phyloP scores from a whole-genome alignment of 2,797 vertebrate species.

The Otolemur crassicaudatus region DNA sequence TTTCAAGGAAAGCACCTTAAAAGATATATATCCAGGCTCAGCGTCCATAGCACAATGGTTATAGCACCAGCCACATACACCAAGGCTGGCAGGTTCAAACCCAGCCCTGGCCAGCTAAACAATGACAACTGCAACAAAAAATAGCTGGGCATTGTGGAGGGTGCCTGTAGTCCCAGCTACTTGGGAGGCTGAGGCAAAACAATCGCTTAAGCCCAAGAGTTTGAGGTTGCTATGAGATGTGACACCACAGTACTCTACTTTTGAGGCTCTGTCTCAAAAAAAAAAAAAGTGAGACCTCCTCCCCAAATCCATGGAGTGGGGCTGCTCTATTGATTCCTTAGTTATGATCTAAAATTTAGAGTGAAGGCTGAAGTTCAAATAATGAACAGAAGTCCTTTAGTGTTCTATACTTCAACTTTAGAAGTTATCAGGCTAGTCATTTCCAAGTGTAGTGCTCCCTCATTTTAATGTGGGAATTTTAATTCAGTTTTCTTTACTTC shows the following conservation, averaged over 20 bases:
- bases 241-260: no score
- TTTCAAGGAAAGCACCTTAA: neutral
- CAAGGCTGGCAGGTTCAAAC: no score
- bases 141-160: no score
- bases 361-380: neutral
- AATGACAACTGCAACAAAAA: no score
- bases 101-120: no score
- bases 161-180: no score
- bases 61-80: no score
- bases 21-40: neutral
- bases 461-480: slow-evolving; percentile 14
- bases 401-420: neutral
- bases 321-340: neutral
- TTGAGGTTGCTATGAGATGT: no score
- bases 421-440: neutral
- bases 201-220: no score
- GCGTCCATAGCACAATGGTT: no score
- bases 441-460: neutral
- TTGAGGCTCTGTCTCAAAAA: no score
- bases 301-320: neutral
- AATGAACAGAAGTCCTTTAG: neutral
- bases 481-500: neutral
- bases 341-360: neutral
- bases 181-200: no score
- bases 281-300: neutral